Base-by-base conservation (phyloP, 2,888 invertebrate genomes). In the Thecophora atra region DNA sequence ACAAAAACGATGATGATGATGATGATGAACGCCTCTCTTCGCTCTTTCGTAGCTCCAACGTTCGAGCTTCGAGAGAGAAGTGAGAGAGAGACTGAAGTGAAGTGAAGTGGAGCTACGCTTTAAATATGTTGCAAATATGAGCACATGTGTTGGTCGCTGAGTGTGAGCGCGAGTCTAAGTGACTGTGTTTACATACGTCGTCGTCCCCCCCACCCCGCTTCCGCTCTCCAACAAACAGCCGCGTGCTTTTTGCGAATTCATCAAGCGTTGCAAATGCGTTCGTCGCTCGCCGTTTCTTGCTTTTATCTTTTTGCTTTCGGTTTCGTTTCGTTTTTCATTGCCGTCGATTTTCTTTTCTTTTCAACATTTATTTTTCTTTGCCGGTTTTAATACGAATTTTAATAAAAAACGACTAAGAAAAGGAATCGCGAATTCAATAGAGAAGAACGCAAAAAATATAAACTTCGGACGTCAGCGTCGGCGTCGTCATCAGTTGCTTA, bases 121-220 rank as follows among this genome's bases (percentile, higher is more conserved):
- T 65, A 65, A 65, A 65, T 65, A 51, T 51, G 51, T 51, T 6
- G 24, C 26, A 28, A 51, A 47, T 64, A 19, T 63, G n/a, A 15
- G 19, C 62, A 42, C n/a, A 11, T 58, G 21, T 24, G 58, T 28
- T 26, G 28, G 28, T 58, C n/a, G n/a, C 5, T 11, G n/a, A n/a
- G 11, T 51, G 11, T 5, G 51, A 51, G 51, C 17, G 19, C 19
- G n/a, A 17, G 51, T 19, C 5, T 11, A 17, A 11, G 5, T 51
- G 51, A n/a, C n/a, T 51, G 51, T 51, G 28, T 60, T 19, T 28
- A 13, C 13, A 17, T 60, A 17, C n/a, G 60, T 26, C 17, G 15
- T 37, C 6, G 3, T 19, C 54, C n/a, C 54, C 6, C 54, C 19
- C 54, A 5, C 54, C 7, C 19, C 11, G 15, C 2, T 17, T 37